Percentiles rank a stretch among this genome's conserved stretches.
phyloP scores from a whole-genome alignment of 30 jellyfish, hydroid and myxozoan species.

The Aurelia aurita complex sp. Pacific region DNA sequence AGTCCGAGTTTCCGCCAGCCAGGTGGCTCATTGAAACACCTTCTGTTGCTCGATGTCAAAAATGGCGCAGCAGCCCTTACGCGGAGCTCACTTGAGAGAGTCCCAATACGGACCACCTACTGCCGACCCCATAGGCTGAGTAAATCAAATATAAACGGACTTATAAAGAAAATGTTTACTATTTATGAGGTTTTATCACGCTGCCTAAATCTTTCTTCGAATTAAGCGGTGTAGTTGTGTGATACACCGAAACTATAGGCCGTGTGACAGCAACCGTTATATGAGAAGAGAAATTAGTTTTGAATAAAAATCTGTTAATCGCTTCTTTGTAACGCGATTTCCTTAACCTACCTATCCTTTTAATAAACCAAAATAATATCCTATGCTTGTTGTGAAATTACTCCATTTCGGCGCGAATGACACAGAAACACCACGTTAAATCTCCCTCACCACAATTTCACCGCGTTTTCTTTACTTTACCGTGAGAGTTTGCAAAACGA shows the following conservation, averaged over 20 bases:
- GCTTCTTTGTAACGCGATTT: conserved; percentile 28
- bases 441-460: background rate
- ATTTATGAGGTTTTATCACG: background rate
- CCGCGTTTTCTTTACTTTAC: background rate
- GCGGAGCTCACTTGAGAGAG: too few relatives aligned
- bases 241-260: background rate
- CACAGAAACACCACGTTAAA: background rate
- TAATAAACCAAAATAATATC: background rate
- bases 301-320: conserved; percentile 3
- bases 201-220: background rate
- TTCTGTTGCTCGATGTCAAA: too few relatives aligned
- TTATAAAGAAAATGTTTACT: too few relatives aligned
- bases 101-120: too few relatives aligned
- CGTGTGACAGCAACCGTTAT: background rate
- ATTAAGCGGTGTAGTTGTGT: background rate
- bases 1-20: too few relatives aligned
- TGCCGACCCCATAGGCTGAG: too few relatives aligned
- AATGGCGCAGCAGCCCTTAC: too few relatives aligned
- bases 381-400: background rate
- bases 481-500: background rate
- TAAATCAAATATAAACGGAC: too few relatives aligned
- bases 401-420: background rate
- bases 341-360: conserved; percentile 22
- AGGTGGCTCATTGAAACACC: too few relatives aligned
- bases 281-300: conserved; percentile 1